Conservation (phyloP, 35 echinoderm and acorn worm species). For the Patiria miniata region DNA sequence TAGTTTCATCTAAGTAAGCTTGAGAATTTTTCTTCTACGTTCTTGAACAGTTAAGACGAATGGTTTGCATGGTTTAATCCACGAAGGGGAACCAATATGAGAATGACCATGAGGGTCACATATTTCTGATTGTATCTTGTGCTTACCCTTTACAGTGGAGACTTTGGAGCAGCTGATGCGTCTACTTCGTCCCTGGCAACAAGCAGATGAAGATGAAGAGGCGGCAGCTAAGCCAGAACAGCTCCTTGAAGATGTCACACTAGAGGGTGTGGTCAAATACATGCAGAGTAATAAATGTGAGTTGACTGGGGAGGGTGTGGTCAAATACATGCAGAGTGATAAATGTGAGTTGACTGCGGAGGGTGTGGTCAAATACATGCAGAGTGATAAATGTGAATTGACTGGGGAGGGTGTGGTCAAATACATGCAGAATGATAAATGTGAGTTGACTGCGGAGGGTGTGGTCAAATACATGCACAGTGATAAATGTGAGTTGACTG, state of each 20-base stretch:
- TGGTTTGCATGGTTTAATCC: no score
- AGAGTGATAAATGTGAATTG: neutral
- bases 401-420: no score
- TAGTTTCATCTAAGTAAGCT: no score
- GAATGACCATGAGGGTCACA: no score
- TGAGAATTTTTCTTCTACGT: no score
- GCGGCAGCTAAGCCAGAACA: slow-evolving; percentile 46
- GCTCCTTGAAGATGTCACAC: slow-evolving; percentile 57
- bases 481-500: no score
- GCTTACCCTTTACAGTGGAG: slow-evolving; percentile 7
- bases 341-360: neutral
- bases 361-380: neutral
- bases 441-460: no score
- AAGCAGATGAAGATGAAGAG: slow-evolving; percentile 1
- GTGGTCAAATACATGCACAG: no score
- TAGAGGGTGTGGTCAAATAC: slow-evolving; percentile 69
- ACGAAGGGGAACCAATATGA: no score
- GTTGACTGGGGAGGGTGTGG: neutral
- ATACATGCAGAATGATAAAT: no score
- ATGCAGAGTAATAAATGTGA: slow-evolving; percentile 56
- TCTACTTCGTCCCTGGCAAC: neutral
- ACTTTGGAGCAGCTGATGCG: slow-evolving; percentile 23
- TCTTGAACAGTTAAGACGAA: no score
- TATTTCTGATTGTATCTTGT: no score
- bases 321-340: neutral